phyloP scores from a whole-genome alignment of 2,113 vertebrate species.

The Gopherus evgoodei region DNA sequence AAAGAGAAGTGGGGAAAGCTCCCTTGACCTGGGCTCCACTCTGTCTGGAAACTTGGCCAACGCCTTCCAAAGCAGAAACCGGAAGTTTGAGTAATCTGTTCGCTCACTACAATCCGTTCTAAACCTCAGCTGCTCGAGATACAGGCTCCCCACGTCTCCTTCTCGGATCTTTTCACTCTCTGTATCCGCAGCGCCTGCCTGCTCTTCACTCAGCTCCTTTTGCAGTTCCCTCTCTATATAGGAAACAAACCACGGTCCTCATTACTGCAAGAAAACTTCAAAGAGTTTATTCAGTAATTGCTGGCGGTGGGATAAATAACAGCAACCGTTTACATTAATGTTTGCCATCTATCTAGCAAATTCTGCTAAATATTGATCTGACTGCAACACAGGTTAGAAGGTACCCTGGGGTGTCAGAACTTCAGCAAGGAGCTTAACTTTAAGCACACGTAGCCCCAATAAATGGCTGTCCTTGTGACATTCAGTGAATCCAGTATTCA shows the following conservation, averaged over 20 bases:
- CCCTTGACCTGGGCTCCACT: constrained; percentile 91
- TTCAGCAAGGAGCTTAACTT: not conserved
- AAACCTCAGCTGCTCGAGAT: constrained; percentile 80
- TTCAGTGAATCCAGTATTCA: not conserved
- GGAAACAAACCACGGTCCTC: not conserved
- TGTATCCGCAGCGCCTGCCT: constrained; percentile 14
- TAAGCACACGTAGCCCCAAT: not conserved
- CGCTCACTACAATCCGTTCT: constrained; percentile 80
- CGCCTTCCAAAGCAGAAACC: constrained; percentile 91
- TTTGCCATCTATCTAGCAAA: not conserved
- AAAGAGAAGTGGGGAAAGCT: constrained; percentile 93
- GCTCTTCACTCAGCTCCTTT: constrained; percentile 62
- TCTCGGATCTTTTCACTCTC: constrained; percentile 78
- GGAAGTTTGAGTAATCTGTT: constrained; percentile 93
- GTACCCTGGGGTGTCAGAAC: not conserved
- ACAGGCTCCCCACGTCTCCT: constrained; percentile 82
- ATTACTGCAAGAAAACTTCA: not conserved
- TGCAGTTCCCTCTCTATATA: constrained; percentile 87
- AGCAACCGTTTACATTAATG: not conserved
- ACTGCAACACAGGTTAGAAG: not conserved
- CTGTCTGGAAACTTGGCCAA: constrained; percentile 90
- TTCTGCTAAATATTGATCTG: not conserved
- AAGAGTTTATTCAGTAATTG: not conserved
- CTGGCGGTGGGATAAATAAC: not conserved
- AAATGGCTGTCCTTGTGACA: not conserved